Percentiles rank a stretch among this genome's conserved stretches.
Evolutionary conservation across 2,888 invertebrate genomes (phyloP).

Genomic region (Exephanes ischioxanthus): DNA sequence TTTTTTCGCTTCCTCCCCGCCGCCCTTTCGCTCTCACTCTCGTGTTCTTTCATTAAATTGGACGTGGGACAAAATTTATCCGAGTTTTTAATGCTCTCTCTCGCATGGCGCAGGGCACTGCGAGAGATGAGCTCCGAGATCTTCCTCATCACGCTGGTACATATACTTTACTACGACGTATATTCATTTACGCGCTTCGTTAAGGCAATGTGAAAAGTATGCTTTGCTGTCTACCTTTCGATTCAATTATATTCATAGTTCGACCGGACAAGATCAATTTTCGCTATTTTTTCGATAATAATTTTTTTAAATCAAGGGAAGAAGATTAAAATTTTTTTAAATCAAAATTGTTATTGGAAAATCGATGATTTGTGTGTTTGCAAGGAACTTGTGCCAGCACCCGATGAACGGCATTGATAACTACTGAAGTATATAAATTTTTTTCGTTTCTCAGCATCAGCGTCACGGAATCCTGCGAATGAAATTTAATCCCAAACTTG

Average conservation of each 20-base stretch:
- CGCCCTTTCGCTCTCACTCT: conserved; percentile 35
- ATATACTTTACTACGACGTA: conserved; percentile 45
- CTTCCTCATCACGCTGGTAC: conserved; percentile 48
- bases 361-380: neutral
- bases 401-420: neutral
- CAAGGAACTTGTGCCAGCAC: neutral
- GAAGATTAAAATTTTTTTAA: neutral
- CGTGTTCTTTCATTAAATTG: conserved; percentile 67
- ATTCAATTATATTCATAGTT: conserved; percentile 33
- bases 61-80: conserved; percentile 69
- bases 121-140: conserved; percentile 50
- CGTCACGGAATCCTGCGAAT: conserved; percentile 43
- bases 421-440: no score
- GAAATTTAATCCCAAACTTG: conserved; percentile 44
- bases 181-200: conserved; percentile 68
- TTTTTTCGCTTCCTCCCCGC: conserved; percentile 34
- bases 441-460: neutral
- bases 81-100: conserved; percentile 61
- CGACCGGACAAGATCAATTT: conserved; percentile 1
- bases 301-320: neutral
- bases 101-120: conserved; percentile 22
- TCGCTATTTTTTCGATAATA: conserved; percentile 2
- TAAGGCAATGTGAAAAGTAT: conserved; percentile 45
- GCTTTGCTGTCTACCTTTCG: conserved; percentile 17
- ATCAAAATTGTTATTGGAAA: neutral